Percentiles rank a stretch among this genome's conserved stretches.
Conservation (phyloP, 2,888 invertebrate genomes). For the Hydraecia micacea region DNA sequence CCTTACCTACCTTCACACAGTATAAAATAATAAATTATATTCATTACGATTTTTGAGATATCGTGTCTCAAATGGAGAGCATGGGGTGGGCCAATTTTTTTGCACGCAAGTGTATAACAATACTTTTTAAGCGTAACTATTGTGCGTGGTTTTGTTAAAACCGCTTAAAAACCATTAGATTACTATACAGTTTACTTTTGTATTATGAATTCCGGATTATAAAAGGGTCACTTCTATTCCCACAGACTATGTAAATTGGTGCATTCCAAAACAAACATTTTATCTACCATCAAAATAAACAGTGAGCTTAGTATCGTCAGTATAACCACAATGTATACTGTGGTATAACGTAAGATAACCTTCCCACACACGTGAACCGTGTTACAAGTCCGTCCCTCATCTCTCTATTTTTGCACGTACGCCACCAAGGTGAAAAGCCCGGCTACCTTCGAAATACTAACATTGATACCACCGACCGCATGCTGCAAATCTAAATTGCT, state of each 20-base stretch:
- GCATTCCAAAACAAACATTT: constrained; percentile 5
- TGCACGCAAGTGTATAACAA: too few relatives aligned
- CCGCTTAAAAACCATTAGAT: background rate
- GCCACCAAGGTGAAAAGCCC: constrained; percentile 49
- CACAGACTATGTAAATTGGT: background rate
- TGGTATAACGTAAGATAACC: constrained; percentile 30
- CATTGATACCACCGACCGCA: constrained; percentile 33
- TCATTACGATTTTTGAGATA: too few relatives aligned
- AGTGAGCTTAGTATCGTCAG: constrained; percentile 1
- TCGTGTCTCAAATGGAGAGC: too few relatives aligned
- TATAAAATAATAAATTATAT: too few relatives aligned
- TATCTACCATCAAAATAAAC: background rate
- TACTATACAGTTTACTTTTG: background rate
- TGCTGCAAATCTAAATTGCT: constrained; percentile 52
- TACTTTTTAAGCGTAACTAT: background rate
- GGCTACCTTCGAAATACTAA: constrained; percentile 42
- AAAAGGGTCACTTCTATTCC: background rate
- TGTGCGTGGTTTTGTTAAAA: background rate
- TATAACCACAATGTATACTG: background rate
- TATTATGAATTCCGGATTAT: background rate
- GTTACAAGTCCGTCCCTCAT: constrained; percentile 42
- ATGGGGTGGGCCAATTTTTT: too few relatives aligned
- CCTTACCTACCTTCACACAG: too few relatives aligned
- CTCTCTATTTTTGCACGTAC: constrained; percentile 53
- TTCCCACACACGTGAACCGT: constrained; percentile 32